Percentiles rank a stretch among this genome's conserved stretches.
Conservation (phyloP, 2,888 invertebrate genomes). For the Margaritifera margaritifera region DNA sequence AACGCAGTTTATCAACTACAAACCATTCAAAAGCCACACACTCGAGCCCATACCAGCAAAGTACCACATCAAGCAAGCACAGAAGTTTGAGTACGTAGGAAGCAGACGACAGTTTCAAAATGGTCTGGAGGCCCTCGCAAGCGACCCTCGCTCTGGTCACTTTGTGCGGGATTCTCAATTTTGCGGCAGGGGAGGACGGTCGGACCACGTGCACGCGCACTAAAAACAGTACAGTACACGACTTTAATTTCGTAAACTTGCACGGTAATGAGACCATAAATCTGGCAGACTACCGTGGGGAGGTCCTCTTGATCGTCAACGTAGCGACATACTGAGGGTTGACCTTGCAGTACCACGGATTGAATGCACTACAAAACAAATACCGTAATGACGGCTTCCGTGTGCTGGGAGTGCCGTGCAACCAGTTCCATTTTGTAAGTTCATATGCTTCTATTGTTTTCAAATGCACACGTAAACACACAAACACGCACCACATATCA, state of each 20-base stretch:
- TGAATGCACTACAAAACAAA: slow-evolving; percentile 74
- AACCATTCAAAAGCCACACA: no score
- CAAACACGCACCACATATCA: no score
- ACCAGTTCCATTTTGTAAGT: slow-evolving; percentile 73
- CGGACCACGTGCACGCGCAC: slow-evolving; percentile 1
- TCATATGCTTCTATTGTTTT: not conserved
- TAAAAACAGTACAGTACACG: slow-evolving; percentile 32
- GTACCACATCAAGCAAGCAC: no score
- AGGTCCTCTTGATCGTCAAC: slow-evolving; percentile 72
- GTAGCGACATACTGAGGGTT: slow-evolving; percentile 75
- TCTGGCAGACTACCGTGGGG: slow-evolving; percentile 36
- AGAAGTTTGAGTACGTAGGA: no score
- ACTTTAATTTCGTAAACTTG: slow-evolving; percentile 36
- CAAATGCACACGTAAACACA: no score
- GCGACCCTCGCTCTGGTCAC: no score
- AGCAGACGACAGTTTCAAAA: no score
- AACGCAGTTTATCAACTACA: no score
- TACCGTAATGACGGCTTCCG: slow-evolving; percentile 66
- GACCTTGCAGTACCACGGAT: slow-evolving; percentile 73
- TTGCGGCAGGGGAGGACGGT: no score
- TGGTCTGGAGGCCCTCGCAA: no score
- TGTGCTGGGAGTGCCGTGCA: slow-evolving; percentile 74
- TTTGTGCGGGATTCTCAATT: no score
- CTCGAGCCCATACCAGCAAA: no score
- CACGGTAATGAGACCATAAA: slow-evolving; percentile 33